phyloP scores from a whole-genome alignment of 2,113 vertebrate genomes.

The Tauraco erythrolophus region DNA sequence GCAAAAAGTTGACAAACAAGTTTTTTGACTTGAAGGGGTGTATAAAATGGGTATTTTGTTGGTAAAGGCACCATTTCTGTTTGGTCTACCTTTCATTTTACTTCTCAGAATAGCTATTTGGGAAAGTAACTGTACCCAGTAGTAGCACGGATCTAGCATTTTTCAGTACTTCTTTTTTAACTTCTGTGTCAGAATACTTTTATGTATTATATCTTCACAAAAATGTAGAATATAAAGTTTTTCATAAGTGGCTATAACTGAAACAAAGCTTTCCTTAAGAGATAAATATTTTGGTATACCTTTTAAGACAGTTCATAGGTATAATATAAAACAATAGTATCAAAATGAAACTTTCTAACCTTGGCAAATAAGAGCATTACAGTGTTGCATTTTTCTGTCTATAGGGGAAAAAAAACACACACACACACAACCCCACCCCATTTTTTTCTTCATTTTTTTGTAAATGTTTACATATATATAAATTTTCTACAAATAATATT shows the following conservation, averaged over 20 bases:
- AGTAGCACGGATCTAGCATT: not conserved
- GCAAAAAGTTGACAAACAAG: not conserved
- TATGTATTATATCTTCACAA: not conserved
- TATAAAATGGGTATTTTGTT: not conserved
- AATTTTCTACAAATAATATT: not conserved
- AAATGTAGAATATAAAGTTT: not conserved
- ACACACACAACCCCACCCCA: rapidly evolving
- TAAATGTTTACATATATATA: no score
- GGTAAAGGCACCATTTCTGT: not conserved
- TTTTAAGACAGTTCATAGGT: not conserved
- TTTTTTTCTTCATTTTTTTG: no score
- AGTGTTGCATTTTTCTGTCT: not conserved
- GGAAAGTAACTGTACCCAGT: not conserved
- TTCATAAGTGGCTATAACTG: not conserved
- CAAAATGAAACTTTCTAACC: not conserved
- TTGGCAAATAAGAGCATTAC: not conserved
- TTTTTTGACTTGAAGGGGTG: not conserved
- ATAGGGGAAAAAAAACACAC: rapidly evolving
- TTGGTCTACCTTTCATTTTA: not conserved
- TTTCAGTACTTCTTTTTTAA: no score
- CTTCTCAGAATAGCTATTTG: not conserved
- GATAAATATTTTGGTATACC: not conserved
- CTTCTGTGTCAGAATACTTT: not conserved
- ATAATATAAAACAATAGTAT: not conserved
- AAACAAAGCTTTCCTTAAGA: not conserved